Conservation (phyloP, 2,797 vertebrate genomes). For the Phrynocephalus vlangalii region DNA sequence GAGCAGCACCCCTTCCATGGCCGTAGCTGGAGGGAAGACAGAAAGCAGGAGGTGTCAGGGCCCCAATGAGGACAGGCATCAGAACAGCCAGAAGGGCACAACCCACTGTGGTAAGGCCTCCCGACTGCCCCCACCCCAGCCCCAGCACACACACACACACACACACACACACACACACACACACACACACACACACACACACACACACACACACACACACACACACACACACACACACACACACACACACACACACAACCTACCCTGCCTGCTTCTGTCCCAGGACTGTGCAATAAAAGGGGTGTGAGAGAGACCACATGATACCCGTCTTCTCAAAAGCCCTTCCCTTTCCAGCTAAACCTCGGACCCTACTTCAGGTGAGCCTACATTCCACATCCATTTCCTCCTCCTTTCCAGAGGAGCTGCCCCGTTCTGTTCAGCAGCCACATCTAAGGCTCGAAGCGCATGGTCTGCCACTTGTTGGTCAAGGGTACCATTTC, state of each 20-base stretch:
- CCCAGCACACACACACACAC: too few relatives aligned
- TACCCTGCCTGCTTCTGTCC: background rate
- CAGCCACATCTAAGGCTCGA: too few relatives aligned
- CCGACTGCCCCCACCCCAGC: background rate
- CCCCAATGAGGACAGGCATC: too few relatives aligned
- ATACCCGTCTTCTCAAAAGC: background rate
- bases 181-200: too few relatives aligned
- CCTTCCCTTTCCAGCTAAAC: too few relatives aligned
- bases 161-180: too few relatives aligned
- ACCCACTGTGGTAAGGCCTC: background rate
- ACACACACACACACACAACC: too few relatives aligned
- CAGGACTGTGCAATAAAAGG: background rate
- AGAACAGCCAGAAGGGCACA: background rate
- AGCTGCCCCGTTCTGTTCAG: too few relatives aligned
- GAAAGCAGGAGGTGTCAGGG: background rate
- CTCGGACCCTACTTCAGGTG: background rate
- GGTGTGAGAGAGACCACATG: background rate
- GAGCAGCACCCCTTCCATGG: slow-evolving; percentile 91
- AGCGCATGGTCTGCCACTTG: too few relatives aligned
- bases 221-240: too few relatives aligned
- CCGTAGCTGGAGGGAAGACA: slow-evolving; percentile 80
- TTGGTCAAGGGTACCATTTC: too few relatives aligned
- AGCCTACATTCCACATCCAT: background rate
- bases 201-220: too few relatives aligned
- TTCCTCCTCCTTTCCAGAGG: background rate